Conservation (phyloP, 37 sponge, comb jelly and placozoan species). For the Chondrosia reniformis region DNA sequence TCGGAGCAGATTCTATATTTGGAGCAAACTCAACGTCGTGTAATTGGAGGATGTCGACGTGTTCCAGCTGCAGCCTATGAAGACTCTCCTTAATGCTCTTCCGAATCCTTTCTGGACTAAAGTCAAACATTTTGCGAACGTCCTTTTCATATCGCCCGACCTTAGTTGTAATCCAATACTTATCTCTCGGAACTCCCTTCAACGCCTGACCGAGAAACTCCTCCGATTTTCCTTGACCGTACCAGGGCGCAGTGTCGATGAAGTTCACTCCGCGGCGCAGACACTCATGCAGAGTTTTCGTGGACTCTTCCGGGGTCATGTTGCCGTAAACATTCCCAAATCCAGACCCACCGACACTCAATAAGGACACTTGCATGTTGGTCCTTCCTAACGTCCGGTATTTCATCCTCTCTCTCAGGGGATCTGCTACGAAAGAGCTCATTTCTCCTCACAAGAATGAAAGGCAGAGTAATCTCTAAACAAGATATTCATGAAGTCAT, state of each 20-base stretch:
- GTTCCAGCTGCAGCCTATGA: constrained; percentile 54
- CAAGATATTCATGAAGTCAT: no score
- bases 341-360: constrained; percentile 83
- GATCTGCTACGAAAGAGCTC: no score
- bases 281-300: constrained; percentile 19
- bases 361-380: constrained; percentile 55
- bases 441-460: no score
- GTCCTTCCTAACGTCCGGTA: constrained; percentile 72
- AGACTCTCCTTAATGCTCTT: constrained; percentile 67
- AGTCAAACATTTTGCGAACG: constrained; percentile 73
- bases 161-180: constrained; percentile 78
- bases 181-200: constrained; percentile 54
- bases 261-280: constrained; percentile 79
- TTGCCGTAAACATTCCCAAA: constrained; percentile 78
- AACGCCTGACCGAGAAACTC: constrained; percentile 69
- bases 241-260: constrained; percentile 93
- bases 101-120: constrained; percentile 57
- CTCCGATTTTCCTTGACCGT: constrained; percentile 89
- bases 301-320: constrained; percentile 34
- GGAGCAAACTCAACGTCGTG: constrained; percentile 97
- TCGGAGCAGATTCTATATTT: constrained; percentile 53
- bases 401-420: constrained; percentile 37
- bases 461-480: no score
- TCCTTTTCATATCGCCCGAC: constrained; percentile 77
- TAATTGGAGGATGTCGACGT: constrained; percentile 79